phyloP scores from a whole-genome alignment of 2,113 vertebrate genomes.

The Pagrus major region DNA sequence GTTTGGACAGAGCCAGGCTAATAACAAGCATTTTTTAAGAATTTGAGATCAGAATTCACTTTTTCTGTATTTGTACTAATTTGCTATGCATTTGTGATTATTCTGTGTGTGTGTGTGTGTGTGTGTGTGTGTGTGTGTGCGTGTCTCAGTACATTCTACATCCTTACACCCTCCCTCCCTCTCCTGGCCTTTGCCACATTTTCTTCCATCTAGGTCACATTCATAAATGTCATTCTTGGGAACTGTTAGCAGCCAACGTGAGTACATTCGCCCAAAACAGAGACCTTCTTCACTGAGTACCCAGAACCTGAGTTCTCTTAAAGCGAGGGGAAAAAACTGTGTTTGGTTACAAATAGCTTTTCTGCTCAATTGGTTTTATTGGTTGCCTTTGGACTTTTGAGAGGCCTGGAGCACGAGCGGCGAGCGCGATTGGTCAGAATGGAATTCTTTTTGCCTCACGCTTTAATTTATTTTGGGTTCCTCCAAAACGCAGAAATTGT shows the following conservation, averaged over 20 bases:
- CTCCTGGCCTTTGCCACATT: constrained; percentile 55
- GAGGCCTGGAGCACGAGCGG: constrained; percentile 41
- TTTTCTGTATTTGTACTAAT: neutral
- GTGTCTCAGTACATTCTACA: constrained; percentile 11
- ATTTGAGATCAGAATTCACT: too few relatives aligned
- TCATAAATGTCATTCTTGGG: constrained; percentile 63
- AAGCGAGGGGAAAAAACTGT: constrained; percentile 40
- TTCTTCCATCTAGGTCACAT: constrained; percentile 59
- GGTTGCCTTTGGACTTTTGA: constrained; percentile 70
- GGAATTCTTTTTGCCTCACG: constrained; percentile 57
- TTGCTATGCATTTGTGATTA: neutral
- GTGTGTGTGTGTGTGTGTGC: constrained; percentile 2
- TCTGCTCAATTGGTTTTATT: constrained; percentile 79
- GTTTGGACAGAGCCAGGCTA: too few relatives aligned
- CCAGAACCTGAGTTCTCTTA: constrained; percentile 46
- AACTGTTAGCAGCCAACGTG: constrained; percentile 46
- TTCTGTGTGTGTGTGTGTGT: neutral
- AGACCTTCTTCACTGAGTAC: constrained; percentile 41
- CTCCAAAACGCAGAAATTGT: constrained; percentile 57
- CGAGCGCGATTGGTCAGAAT: constrained; percentile 55
- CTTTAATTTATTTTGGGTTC: constrained; percentile 65
- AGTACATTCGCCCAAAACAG: constrained; percentile 46
- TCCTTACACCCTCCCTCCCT: constrained; percentile 5
- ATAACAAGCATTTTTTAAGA: too few relatives aligned
- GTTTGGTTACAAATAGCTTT: constrained; percentile 72